Evolutionary conservation across 2,113 vertebrate genomes (phyloP).

Genomic region (Sinocyclocheilus anophthalmus): DNA sequence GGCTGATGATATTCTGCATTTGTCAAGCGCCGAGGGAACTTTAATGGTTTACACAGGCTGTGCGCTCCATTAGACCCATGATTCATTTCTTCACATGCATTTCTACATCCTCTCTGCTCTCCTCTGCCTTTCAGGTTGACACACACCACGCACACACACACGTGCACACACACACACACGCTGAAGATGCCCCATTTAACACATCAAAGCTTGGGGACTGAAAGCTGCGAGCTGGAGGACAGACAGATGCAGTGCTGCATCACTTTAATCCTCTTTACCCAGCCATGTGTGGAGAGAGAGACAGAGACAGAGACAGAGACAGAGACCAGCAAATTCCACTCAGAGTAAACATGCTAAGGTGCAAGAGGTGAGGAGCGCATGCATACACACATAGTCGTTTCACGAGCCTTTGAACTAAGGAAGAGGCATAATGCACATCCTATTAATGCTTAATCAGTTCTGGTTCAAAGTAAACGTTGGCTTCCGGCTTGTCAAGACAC

Average conservation of each 20-base stretch:
- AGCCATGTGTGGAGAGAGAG: slow-evolving; percentile 80
- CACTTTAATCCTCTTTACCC: slow-evolving; percentile 89
- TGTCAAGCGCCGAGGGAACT: background rate
- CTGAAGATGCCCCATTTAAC: slow-evolving; percentile 79
- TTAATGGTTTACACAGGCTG: slow-evolving; percentile 14
- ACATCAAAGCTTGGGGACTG: slow-evolving; percentile 81
- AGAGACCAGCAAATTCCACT: slow-evolving; percentile 73
- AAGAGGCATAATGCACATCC: slow-evolving; percentile 74
- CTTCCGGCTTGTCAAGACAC: slow-evolving; percentile 17
- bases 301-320: slow-evolving; percentile 45
- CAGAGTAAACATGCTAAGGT: slow-evolving; percentile 80
- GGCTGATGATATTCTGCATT: slow-evolving; percentile 12
- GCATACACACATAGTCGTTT: slow-evolving; percentile 25
- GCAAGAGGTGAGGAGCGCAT: slow-evolving; percentile 64
- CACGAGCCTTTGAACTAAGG: slow-evolving; percentile 80
- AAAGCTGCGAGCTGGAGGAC: slow-evolving; percentile 68
- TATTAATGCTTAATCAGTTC: slow-evolving; percentile 78
- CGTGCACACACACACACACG: slow-evolving; percentile 56
- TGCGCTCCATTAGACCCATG: slow-evolving; percentile 38
- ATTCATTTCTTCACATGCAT: slow-evolving; percentile 50
- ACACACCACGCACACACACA: slow-evolving; percentile 75
- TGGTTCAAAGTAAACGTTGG: slow-evolving; percentile 63
- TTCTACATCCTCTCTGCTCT: slow-evolving; percentile 43
- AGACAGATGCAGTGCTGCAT: slow-evolving; percentile 71
- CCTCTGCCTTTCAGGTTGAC: slow-evolving; percentile 38